Evolutionary conservation across 2,113 vertebrate genomes (phyloP).

Genomic region (Piprites chloris): DNA sequence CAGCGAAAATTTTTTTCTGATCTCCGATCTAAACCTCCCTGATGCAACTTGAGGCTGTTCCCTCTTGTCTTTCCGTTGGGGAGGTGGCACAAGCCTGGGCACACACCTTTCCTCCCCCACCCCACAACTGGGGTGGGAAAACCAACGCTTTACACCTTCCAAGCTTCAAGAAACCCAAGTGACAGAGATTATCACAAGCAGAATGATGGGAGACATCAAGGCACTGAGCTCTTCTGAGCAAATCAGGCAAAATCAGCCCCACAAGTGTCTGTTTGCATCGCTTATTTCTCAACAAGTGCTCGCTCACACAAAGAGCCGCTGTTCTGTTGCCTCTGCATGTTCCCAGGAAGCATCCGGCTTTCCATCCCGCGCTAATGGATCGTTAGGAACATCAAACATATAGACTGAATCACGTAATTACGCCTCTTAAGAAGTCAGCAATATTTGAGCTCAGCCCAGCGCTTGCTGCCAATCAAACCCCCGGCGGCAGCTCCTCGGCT

Average conservation of each 20-base stretch:
- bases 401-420: constrained; percentile 51
- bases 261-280: neutral
- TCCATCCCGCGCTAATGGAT: constrained; percentile 29
- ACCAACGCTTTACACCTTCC: accelerated
- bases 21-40: neutral
- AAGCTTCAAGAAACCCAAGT: neutral
- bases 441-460: constrained; percentile 58
- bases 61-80: neutral
- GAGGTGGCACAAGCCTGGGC: neutral
- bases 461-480: constrained; percentile 53
- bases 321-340: neutral
- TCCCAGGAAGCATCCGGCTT: neutral
- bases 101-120: neutral
- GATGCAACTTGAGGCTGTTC: accelerated
- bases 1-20: neutral
- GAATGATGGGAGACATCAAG: neutral
- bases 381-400: constrained; percentile 39
- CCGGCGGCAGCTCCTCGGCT: neutral
- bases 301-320: neutral
- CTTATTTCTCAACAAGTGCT: neutral
- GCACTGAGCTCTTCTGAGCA: neutral
- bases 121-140: neutral
- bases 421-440: constrained; percentile 37
- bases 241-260: neutral
- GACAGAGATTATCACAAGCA: neutral